Evolutionary conservation across 2,888 invertebrate genomes (phyloP).

Genomic region (Hemaris fuciformis): DNA sequence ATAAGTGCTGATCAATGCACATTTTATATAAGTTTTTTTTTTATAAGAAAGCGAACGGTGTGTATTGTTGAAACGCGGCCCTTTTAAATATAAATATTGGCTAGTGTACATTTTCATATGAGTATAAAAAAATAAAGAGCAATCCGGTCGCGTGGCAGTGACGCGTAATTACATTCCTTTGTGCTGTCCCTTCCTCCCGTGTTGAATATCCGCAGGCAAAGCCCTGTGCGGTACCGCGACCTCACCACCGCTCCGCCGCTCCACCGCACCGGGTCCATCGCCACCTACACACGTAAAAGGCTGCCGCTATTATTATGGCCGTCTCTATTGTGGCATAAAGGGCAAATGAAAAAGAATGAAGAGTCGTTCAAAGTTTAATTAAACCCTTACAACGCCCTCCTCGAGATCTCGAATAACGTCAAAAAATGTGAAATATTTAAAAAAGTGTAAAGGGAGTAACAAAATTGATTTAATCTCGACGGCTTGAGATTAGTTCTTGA

Average conservation of each 20-base stretch:
- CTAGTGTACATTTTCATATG: background rate
- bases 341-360: conserved; percentile 20
- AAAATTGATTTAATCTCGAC: conserved; percentile 26
- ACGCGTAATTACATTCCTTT: conserved; percentile 75
- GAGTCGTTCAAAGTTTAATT: conserved; percentile 24
- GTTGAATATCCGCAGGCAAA: background rate
- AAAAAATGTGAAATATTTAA: conserved; percentile 11
- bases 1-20: too few species aligned
- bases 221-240: background rate
- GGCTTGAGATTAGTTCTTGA: conserved; percentile 34
- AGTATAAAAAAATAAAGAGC: conserved; percentile 41
- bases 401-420: conserved; percentile 1
- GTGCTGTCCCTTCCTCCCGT: conserved; percentile 39
- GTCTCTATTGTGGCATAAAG: conserved; percentile 33
- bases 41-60: background rate
- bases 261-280: conserved; percentile 19
- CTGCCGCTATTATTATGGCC: conserved; percentile 27
- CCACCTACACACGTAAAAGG: conserved; percentile 24
- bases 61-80: background rate
- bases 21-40: too few species aligned
- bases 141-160: conserved; percentile 54
- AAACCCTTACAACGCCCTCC: conserved; percentile 17
- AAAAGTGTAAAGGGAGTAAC: conserved; percentile 17
- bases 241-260: conserved; percentile 13
- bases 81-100: background rate